Evolutionary conservation across 2,888 invertebrate genomes (phyloP), one percentile per base, ranked within the genome.

Genomic region (Marasmarcha lunaedactyla): DNA sequence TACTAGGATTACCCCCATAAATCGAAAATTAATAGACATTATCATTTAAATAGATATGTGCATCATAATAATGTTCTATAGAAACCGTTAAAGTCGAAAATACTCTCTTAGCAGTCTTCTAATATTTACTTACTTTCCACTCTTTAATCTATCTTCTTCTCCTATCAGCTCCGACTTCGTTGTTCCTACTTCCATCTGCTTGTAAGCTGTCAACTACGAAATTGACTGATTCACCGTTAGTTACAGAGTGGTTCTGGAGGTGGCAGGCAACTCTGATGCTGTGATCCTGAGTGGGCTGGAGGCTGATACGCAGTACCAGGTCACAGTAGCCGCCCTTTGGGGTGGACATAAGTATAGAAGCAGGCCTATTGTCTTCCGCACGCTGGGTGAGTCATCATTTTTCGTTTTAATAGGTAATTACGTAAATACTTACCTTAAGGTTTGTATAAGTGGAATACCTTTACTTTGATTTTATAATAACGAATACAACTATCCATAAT

Each of bases 221-320:
- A 79, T 86, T 87, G 86, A 87, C 86, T 86, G 83, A 86, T 79
- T 57, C 64, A 55, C 64, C 78, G 86, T 90, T 92, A 94, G 94
- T 93, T 94, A 93, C 93, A 94, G 94, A 89, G 93, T 94, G 87
- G 93, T 94, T 84, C 87, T 92, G 86, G 90, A 93, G 73, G 93
- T 94, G 71, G 94, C 94, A 55, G 93, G 94, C 53, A 94, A 93
- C 83, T 92, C 92, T 46, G 93, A 93, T 70, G 93, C 93, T 47
- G 92, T 94, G 54, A 91, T 92, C 49, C 78, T 94, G 63, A 91
- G 89, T 64, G 91, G 91, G 36, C 84, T 94, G 48, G 88, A 90
- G 63, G 91, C 95, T 14, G 92, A 93, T 71, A 94, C 94, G 14
- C 93, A 94, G 77, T 95, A 95, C 70, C 94, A 94, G 57, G 87